Evolutionary conservation across 2,113 vertebrate genomes (phyloP).

Genomic region (Pseudolaguvia tuberculata): DNA sequence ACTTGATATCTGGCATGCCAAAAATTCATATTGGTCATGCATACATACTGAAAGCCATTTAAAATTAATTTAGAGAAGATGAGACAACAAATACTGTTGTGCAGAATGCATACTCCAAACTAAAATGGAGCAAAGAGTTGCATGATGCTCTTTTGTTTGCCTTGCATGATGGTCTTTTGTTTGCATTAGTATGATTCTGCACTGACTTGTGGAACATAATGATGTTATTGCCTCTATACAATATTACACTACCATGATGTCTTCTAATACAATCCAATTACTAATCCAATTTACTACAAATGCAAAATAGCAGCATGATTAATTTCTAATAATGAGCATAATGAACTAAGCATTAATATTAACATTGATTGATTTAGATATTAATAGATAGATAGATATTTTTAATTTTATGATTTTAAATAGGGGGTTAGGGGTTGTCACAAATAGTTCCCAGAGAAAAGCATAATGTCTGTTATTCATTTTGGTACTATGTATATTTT

Average conservation of each 20-base stretch:
- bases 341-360: neutral
- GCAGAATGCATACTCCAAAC: neutral
- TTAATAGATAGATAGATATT: too few relatives aligned
- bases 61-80: constrained; percentile 16
- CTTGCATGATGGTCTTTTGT: too few relatives aligned
- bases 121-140: neutral
- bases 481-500: too few relatives aligned
- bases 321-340: neutral
- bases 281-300: neutral
- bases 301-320: neutral
- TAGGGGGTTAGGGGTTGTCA: too few relatives aligned
- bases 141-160: neutral
- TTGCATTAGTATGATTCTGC: neutral
- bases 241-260: neutral
- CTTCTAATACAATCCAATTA: too few relatives aligned
- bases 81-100: neutral
- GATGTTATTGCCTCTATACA: neutral
- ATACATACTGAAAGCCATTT: constrained; percentile 10
- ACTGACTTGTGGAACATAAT: neutral
- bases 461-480: too few relatives aligned
- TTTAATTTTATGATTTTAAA: neutral
- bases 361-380: neutral
- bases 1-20: constrained; percentile 3
- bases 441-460: too few relatives aligned
- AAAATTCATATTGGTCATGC: neutral